These are phyloP conservation scores for Paramisgurnus dabryanus DNA, from an alignment of 2,113 vertebrate genomes.

Conservation along the genomic window DNA sequence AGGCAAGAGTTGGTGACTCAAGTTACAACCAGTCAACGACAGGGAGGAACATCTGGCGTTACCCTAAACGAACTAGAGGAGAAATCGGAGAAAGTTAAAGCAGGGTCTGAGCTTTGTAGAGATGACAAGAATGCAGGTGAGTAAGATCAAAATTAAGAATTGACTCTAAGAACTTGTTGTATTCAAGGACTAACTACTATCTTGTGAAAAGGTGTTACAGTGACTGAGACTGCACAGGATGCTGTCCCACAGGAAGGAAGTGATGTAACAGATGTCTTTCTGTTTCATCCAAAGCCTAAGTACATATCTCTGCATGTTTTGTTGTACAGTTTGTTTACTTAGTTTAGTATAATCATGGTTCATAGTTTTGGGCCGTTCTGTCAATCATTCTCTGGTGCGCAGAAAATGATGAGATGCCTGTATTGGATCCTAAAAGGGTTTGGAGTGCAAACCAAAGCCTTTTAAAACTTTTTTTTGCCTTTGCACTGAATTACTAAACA, in stretches of 20 bases:
- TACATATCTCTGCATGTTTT: not conserved
- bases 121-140: conserved; percentile 6
- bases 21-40: conserved; percentile 13
- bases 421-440: not conserved
- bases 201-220: conserved; percentile 7
- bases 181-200: not conserved
- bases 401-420: not conserved
- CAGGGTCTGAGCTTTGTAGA: not conserved
- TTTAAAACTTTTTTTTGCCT: not conserved
- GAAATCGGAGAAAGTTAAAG: not conserved
- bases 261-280: not conserved
- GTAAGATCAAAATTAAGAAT: not conserved
- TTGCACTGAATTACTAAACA: not conserved
- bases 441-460: not conserved
- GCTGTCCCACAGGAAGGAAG: conserved; percentile 17
- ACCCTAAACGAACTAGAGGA: not conserved
- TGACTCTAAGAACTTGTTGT: not conserved
- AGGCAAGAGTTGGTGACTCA: not conserved
- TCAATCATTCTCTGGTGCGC: not conserved
- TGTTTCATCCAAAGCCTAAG: not conserved
- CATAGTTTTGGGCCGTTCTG: not conserved
- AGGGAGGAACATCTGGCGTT: not conserved
- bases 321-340: not conserved
- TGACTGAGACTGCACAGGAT: conserved; percentile 4
- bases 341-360: not conserved